These are phyloP conservation scores for Tetragnatha versicolor DNA, from an alignment of 1,140 invertebrate genomes.

Conservation along the genomic window DNA sequence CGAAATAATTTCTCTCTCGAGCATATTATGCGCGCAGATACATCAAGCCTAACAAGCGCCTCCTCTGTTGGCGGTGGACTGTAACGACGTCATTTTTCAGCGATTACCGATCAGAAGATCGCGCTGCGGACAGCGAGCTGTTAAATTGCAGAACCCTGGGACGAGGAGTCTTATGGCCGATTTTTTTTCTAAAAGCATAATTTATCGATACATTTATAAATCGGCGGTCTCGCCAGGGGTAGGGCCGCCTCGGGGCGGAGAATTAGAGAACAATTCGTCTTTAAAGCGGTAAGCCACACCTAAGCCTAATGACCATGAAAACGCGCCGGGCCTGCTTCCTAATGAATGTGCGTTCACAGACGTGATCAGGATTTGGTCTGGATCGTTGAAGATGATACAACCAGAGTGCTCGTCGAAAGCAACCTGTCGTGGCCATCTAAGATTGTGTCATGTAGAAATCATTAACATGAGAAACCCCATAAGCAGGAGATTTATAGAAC, in stretches of 20 bases:
- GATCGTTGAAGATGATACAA: no score
- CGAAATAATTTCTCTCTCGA: no score
- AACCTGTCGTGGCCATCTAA: no score
- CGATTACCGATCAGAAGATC: conserved; percentile 8
- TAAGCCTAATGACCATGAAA: conserved; percentile 25
- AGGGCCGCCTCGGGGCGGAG: conserved; percentile 3
- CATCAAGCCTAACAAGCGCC: conserved; percentile 13
- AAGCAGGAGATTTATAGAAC: no score
- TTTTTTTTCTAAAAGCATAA: conserved; percentile 4
- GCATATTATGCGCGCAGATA: conserved; percentile 15
- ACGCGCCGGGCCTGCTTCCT: conserved; percentile 7
- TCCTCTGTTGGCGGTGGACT: not conserved
- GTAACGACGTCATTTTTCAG: not conserved
- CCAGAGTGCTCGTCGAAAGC: no score
- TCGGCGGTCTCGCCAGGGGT: not conserved
- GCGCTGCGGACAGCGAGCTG: not conserved
- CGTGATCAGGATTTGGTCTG: conserved; percentile 19
- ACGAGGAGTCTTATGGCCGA: not conserved
- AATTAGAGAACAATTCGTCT: conserved; percentile 45
- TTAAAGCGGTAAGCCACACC: conserved; percentile 46
- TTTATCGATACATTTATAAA: conserved; percentile 32
- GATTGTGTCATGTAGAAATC: no score
- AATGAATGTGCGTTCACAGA: conserved; percentile 5
- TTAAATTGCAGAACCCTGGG: not conserved
- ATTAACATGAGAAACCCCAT: no score